Base-by-base conservation (phyloP, 2,888 invertebrate genomes). In the Abrostola triplasia region DNA sequence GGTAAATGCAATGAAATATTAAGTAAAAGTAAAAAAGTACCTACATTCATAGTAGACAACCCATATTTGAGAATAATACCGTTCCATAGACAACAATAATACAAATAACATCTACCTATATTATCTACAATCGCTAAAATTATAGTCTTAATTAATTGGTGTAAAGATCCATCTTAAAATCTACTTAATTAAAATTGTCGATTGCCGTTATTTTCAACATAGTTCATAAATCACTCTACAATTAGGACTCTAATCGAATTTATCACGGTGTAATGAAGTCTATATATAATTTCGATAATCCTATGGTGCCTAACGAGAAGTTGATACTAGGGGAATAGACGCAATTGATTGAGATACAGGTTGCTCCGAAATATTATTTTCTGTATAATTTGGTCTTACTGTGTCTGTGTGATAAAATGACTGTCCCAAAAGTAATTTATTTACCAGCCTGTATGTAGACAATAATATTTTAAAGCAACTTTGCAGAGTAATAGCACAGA, bases 131-230 rank as follows among this genome's bases (percentile, higher is more conserved):
- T 86, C 76, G 76, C 90, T 93, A 92, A 70, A 87, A 81, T 87
- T 84, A 84, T 90, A 91, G 85, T 90, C 94, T 93, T 93, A 93
- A 87, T 89, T 92, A 93, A 88, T 94, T 94, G 94, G 94, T 94
- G 94, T 94, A 94, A 94, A 94, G 92, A 92, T 91, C 93, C 92
- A 82, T 87, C 90, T 93, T 93, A 93, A 72, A 64, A 66, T 41
- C 81, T 90, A 92, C 81, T 82, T 89, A 79, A 83, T 83, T 86
- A 83, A 84, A 88, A 87, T 82, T 73, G 67, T 85, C 82, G 66
- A 72, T 73, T 77, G 79, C 75, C 71, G 68, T 81, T 73, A 73
- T 68, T 66, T 49, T 77, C 77, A 77, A 75, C 65, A 67, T 71
- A 76, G 71, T 80, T 79, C 64, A 73, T 76, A 79, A 77, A 80